Percentiles rank a stretch among this genome's conserved stretches.
These are phyloP conservation scores for Cettia cetti DNA, from an alignment of 2,113 vertebrate species.

Conservation along the genomic window DNA sequence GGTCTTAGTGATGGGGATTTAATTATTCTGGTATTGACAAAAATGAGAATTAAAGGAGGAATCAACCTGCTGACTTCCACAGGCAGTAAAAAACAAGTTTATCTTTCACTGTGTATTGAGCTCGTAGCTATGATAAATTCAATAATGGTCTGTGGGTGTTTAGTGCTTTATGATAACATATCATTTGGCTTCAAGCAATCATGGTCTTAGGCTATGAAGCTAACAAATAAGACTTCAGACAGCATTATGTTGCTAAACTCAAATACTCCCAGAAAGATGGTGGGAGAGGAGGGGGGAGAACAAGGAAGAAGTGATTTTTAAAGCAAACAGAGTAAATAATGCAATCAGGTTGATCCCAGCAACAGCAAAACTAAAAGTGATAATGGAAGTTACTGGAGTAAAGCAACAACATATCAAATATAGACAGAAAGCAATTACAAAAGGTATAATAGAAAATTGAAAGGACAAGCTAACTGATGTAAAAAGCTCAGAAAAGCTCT, in stretches of 20 bases:
- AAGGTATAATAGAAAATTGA: slow-evolving; percentile 43
- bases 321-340: slow-evolving; percentile 23
- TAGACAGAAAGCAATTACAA: slow-evolving; percentile 43
- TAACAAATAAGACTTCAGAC: slow-evolving; percentile 23
- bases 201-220: neutral
- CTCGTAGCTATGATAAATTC: neutral
- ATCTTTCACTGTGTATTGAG: slow-evolving; percentile 18
- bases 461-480: slow-evolving; percentile 27
- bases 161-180: neutral
- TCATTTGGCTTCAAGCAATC: neutral
- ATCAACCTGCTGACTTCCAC: neutral
- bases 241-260: neutral
- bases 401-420: slow-evolving; percentile 12
- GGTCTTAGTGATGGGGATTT: neutral
- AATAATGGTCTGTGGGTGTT: neutral
- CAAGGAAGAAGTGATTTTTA: neutral
- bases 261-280: neutral
- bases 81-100: slow-evolving; percentile 26
- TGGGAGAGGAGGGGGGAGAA: neutral
- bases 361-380: slow-evolving; percentile 1
- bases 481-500: slow-evolving; percentile 26
- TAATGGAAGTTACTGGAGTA: slow-evolving; percentile 34
- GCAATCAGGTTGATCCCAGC: neutral
- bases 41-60: slow-evolving; percentile 26
- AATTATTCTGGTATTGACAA: slow-evolving; percentile 20